Conservation (phyloP, 2,797 vertebrate genomes). For the Pseudomugil tenellus region DNA sequence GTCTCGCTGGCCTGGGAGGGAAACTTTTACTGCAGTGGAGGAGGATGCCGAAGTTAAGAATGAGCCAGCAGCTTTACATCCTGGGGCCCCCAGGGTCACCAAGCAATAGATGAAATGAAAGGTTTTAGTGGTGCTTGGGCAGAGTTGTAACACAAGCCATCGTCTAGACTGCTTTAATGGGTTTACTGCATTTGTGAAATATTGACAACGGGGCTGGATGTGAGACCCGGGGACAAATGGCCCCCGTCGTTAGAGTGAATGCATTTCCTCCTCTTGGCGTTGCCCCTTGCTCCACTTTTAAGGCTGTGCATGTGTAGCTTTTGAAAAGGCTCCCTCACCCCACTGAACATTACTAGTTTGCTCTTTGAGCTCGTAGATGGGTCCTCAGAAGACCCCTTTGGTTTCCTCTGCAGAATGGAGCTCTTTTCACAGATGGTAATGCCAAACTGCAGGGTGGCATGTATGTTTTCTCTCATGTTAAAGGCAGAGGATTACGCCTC, state of each 20-base stretch:
- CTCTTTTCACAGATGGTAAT: constrained; percentile 40
- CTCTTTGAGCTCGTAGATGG: constrained; percentile 48
- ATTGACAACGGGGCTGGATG: constrained; percentile 74
- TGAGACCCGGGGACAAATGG: constrained; percentile 68
- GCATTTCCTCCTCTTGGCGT: constrained; percentile 57
- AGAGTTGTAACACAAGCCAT: constrained; percentile 68
- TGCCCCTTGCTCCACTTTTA: constrained; percentile 42
- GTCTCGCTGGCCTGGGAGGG: constrained; percentile 29
- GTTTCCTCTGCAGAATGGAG: constrained; percentile 33
- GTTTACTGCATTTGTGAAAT: constrained; percentile 80
- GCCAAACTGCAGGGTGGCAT: constrained; percentile 58
- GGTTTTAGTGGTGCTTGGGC: constrained; percentile 69
- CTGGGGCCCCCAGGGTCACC: constrained; percentile 69
- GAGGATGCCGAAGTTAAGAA: constrained; percentile 49
- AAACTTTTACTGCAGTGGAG: constrained; percentile 50
- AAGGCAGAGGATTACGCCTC: constrained; percentile 55
- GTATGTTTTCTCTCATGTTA: constrained; percentile 41
- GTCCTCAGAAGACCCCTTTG: constrained; percentile 42
- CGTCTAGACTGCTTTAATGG: constrained; percentile 84
- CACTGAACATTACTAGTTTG: constrained; percentile 52
- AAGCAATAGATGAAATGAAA: constrained; percentile 75
- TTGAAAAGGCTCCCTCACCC: constrained; percentile 36
- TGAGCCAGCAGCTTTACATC: constrained; percentile 65
- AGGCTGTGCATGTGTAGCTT: constrained; percentile 41
- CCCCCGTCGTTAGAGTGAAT: constrained; percentile 57